These are phyloP conservation scores for Sturnus vulgaris DNA, from an alignment of 2,113 vertebrate species.

Conservation along the genomic window DNA sequence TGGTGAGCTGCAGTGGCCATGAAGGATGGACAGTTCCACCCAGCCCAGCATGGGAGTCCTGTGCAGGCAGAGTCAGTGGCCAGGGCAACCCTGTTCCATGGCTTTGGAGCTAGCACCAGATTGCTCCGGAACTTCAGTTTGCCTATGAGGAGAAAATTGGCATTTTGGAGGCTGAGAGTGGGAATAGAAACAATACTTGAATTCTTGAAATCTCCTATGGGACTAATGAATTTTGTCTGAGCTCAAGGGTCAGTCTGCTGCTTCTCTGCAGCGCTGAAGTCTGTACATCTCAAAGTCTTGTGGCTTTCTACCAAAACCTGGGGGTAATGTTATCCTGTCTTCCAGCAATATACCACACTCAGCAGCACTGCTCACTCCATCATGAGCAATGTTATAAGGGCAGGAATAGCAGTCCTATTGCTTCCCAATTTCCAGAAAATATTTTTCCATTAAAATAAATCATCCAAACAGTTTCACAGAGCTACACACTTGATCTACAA, in stretches of 20 bases:
- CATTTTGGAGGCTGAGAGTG: background rate
- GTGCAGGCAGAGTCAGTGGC: background rate
- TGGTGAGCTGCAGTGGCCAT: background rate
- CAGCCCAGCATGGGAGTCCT: background rate
- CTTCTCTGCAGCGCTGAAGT: background rate
- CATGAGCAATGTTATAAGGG: rapidly evolving
- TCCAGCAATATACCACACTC: background rate
- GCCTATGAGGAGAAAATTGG: background rate
- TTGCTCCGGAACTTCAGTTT: background rate
- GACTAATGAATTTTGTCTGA: background rate
- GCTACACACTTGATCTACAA: background rate
- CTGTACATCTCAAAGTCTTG: background rate
- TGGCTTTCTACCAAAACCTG: background rate
- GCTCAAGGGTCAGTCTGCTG: background rate
- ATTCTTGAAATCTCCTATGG: background rate
- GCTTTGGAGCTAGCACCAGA: background rate
- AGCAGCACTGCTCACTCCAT: background rate
- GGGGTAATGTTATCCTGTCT: background rate
- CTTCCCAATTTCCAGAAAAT: background rate
- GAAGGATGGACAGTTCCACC: background rate
- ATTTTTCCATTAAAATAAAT: background rate
- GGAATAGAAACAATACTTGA: background rate
- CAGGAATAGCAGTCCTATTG: background rate
- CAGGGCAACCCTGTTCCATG: background rate
- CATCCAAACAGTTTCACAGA: background rate